A percentile compares a stretch with the other conserved stretches of the same genome.
Conservation (phyloP, 1,140 invertebrate genomes). For the Monochamus saltuarius region DNA sequence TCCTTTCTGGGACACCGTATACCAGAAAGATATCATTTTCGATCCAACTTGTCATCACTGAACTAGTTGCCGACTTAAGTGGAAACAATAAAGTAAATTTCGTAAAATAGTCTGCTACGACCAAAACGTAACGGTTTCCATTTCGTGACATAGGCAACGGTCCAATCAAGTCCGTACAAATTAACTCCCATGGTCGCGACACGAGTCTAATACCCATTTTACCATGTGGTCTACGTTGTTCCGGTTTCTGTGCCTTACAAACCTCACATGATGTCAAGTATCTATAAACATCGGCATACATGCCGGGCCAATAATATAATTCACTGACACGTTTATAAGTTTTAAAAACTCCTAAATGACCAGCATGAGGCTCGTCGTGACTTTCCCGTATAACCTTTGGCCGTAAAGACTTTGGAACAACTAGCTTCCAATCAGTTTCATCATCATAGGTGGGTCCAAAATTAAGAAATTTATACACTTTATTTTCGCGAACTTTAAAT, state of each 20-base stretch:
- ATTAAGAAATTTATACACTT: no score
- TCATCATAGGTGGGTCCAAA: no score
- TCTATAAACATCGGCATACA: constrained; percentile 24
- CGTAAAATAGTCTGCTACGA: constrained; percentile 37
- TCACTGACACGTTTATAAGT: constrained; percentile 23
- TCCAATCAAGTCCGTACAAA: constrained; percentile 47
- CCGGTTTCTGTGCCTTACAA: constrained; percentile 16
- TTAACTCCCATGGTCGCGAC: constrained; percentile 15
- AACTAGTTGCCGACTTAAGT: constrained; percentile 10
- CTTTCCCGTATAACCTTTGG: no score
- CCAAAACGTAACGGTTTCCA: constrained; percentile 44
- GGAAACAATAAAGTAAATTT: constrained; percentile 22
- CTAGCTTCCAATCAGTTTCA: no score
- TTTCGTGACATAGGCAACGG: constrained; percentile 30
- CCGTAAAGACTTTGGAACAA: no score
- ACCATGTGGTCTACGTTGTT: constrained; percentile 5
- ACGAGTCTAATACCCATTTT: constrained; percentile 2
- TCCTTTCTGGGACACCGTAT: neutral
- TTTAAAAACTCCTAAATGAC: constrained; percentile 35
- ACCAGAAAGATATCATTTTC: no score
- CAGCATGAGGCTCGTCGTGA: no score
- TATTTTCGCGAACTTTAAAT: no score
- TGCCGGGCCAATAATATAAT: constrained; percentile 42
- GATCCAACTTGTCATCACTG: neutral
- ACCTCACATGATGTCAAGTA: constrained; percentile 25